Percentiles rank a stretch among this genome's conserved stretches.
Conservation (phyloP, 2,797 vertebrate genomes). For the Miichthys miiuy region DNA sequence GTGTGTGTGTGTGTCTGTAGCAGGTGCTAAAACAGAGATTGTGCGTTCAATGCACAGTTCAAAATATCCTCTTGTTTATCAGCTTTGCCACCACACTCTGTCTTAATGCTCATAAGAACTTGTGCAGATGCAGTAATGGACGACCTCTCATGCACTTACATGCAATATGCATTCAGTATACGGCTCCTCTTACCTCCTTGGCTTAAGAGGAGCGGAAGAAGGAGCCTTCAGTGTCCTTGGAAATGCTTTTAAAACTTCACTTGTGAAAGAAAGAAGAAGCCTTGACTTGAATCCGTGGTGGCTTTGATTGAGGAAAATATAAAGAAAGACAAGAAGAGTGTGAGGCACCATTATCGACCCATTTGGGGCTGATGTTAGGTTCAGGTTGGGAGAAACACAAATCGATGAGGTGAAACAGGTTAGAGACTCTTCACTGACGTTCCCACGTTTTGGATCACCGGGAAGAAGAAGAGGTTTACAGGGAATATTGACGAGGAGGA, state of each 20-base stretch:
- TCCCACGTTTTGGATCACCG: no score
- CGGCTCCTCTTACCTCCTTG: not conserved
- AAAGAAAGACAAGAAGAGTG: not conserved
- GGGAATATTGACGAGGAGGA: no score
- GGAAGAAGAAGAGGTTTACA: no score
- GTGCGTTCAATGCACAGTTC: not conserved
- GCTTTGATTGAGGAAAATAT: not conserved
- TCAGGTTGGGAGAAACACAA: no score
- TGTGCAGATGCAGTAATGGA: not conserved
- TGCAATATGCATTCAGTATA: not conserved
- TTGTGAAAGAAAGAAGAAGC: no score
- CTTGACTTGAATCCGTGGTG: not conserved
- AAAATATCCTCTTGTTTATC: not conserved
- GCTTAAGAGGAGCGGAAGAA: not conserved
- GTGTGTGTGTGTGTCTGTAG: conserved; percentile 4
- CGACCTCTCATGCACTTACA: not conserved
- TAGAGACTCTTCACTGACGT: no score
- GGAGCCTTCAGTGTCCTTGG: not conserved
- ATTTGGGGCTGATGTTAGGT: no score
- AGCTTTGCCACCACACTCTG: not conserved
- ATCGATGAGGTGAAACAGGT: no score
- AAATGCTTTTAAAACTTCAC: not conserved
- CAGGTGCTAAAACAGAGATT: not conserved
- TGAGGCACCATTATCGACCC: not conserved
- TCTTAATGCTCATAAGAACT: not conserved